phyloP scores from a whole-genome alignment of 1,140 invertebrate genomes.

The Chrysoperla carnea region DNA sequence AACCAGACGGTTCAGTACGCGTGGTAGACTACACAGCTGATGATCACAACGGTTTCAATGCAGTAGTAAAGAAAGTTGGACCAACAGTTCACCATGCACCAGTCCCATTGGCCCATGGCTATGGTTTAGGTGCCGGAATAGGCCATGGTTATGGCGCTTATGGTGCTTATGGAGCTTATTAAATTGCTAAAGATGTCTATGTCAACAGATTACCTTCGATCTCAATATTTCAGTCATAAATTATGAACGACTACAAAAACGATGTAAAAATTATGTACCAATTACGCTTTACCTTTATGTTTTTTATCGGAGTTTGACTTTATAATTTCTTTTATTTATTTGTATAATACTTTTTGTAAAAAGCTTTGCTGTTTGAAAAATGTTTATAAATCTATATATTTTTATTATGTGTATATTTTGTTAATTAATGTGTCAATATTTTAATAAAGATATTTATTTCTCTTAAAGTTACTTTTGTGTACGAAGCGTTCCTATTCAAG shows the following conservation, averaged over 20 bases:
- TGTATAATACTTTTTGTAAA: too few relatives aligned
- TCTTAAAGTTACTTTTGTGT: too few relatives aligned
- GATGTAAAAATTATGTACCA: background rate
- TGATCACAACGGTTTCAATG: constrained; percentile 41
- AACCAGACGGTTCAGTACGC: constrained; percentile 32
- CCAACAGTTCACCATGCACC: background rate
- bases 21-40: constrained; percentile 49
- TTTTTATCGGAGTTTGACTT: background rate
- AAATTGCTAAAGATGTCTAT: background rate
- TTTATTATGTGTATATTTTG: too few relatives aligned
- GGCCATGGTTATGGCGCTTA: background rate
- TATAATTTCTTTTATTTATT: too few relatives aligned
- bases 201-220: background rate
- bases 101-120: background rate
- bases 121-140: background rate
- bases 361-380: too few relatives aligned
- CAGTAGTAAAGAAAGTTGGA: constrained; percentile 18
- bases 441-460: too few relatives aligned
- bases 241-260: background rate
- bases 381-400: too few relatives aligned
- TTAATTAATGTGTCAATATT: too few relatives aligned
- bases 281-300: background rate
- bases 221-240: background rate
- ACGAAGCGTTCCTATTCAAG: too few relatives aligned
- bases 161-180: background rate